phyloP scores from a whole-genome alignment of 64 coral and sea anemone genomes.

The Stichodactyla mertensii region DNA sequence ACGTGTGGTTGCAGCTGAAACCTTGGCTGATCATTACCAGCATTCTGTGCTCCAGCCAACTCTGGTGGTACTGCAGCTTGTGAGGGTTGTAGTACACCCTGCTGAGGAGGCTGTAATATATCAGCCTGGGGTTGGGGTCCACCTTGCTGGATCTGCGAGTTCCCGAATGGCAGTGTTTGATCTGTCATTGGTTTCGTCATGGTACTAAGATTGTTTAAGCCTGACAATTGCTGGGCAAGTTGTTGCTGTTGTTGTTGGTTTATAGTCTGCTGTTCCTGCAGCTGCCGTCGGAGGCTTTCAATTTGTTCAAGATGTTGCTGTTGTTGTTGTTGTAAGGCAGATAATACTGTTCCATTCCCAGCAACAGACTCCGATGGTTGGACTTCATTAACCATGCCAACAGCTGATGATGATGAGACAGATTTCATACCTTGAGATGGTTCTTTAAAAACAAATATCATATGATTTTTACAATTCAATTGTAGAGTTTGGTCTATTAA shows the following conservation, averaged over 20 bases:
- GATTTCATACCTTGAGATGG: neutral
- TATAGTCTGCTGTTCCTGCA: slow-evolving; percentile 68
- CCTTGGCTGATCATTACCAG: slow-evolving; percentile 33
- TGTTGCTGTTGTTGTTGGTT: slow-evolving; percentile 60
- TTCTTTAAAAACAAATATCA: neutral
- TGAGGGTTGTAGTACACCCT: neutral
- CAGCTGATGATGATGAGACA: neutral
- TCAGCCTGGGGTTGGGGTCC: neutral
- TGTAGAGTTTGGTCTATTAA: too few relatives aligned
- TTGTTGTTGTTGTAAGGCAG: slow-evolving; percentile 68
- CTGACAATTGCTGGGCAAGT: slow-evolving; percentile 17
- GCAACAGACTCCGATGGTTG: neutral
- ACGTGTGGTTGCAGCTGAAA: slow-evolving; percentile 89
- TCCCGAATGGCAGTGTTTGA: neutral
- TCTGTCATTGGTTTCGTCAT: neutral
- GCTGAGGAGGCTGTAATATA: neutral
- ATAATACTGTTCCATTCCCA: slow-evolving; percentile 30
- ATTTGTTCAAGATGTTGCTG: slow-evolving; percentile 86
- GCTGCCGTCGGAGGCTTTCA: slow-evolving; percentile 59
- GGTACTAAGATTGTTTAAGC: neutral
- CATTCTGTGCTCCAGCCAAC: neutral
- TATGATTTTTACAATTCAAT: neutral
- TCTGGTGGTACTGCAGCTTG: slow-evolving; percentile 5
- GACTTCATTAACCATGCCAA: neutral
- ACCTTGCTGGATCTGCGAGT: neutral